Evolutionary conservation across 2,888 invertebrate genomes (phyloP).

Genomic region (Pandemis corylana): DNA sequence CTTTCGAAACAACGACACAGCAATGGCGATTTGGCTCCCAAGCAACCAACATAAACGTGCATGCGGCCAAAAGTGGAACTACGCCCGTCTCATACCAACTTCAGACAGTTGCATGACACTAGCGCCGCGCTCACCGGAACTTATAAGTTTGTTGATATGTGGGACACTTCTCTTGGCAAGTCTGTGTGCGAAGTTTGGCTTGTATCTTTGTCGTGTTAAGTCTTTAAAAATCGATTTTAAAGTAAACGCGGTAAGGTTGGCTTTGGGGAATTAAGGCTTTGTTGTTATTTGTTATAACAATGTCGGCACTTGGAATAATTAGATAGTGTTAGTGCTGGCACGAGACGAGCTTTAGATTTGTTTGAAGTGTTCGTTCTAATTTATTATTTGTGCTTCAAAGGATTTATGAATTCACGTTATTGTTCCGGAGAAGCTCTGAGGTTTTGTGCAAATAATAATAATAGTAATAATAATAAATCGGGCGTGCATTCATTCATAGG

Average conservation of each 20-base stretch:
- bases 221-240: conserved; percentile 4
- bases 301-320: conserved; percentile 32
- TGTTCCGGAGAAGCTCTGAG: too few species aligned
- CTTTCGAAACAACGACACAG: conserved; percentile 31
- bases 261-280: not conserved
- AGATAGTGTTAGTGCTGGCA: conserved; percentile 20
- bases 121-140: conserved; percentile 31
- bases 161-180: conserved; percentile 37
- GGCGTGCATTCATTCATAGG: too few species aligned
- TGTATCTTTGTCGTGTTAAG: not conserved
- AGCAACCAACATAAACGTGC: conserved; percentile 15
- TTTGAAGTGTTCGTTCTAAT: not conserved
- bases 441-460: too few species aligned
- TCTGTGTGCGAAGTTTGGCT: not conserved
- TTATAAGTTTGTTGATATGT: conserved; percentile 34
- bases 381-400: not conserved
- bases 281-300: conserved; percentile 8
- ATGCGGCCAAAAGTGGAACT: conserved; percentile 30
- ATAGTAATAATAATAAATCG: too few species aligned
- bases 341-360: not conserved
- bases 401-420: too few species aligned
- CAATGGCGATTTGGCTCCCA: conserved; percentile 31
- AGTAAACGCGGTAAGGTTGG: not conserved
- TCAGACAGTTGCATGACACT: conserved; percentile 36
- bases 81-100: conserved; percentile 32